phyloP scores from a whole-genome alignment of 1,140 invertebrate genomes.

The Sinella curviseta region DNA sequence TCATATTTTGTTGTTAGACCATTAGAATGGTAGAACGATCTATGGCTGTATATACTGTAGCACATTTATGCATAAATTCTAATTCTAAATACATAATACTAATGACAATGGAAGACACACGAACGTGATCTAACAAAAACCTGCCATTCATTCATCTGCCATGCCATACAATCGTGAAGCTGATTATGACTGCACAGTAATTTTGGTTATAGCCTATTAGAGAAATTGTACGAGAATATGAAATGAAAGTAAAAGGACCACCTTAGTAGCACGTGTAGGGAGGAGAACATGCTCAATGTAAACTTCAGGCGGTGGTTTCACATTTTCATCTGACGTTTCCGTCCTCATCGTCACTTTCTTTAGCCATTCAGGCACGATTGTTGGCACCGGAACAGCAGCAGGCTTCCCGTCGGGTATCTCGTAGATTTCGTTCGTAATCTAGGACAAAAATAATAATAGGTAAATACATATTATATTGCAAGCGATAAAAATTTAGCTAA shows the following conservation, averaged over 20 bases:
- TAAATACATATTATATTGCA: conserved; percentile 13
- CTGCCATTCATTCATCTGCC: background rate
- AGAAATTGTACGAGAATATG: background rate
- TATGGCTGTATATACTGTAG: too few species aligned
- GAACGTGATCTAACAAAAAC: background rate
- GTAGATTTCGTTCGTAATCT: conserved; percentile 41
- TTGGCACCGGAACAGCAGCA: conserved; percentile 37
- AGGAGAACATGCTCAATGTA: conserved; percentile 49
- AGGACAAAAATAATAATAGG: background rate
- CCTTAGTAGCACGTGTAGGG: conserved; percentile 49
- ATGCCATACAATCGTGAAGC: too few species aligned
- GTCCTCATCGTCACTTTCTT: conserved; percentile 35
- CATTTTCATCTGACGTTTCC: conserved; percentile 44
- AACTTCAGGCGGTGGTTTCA: conserved; percentile 44
- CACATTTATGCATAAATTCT: too few species aligned
- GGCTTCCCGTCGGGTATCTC: conserved; percentile 50
- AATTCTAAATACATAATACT: too few species aligned
- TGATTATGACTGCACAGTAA: background rate
- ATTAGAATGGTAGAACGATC: too few species aligned
- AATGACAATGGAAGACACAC: background rate
- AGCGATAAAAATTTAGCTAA: background rate
- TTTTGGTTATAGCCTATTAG: background rate
- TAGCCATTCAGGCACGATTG: conserved; percentile 43
- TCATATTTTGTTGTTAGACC: too few species aligned
- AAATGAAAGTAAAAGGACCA: conserved; percentile 27